Conservation (phyloP, 2,797 vertebrate species). For the Acanthis flammea region DNA sequence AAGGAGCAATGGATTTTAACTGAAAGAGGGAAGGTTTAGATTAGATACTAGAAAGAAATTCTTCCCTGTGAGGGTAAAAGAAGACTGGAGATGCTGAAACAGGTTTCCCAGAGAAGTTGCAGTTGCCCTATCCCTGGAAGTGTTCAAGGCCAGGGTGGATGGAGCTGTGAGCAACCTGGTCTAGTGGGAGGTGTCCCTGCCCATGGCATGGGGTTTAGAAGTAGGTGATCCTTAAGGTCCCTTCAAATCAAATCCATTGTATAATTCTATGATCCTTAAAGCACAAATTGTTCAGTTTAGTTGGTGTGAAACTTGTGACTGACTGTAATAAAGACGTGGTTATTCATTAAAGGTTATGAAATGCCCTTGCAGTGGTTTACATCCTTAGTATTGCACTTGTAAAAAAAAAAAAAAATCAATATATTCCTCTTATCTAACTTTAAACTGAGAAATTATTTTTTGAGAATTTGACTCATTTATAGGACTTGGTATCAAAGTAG, state of each 20-base stretch:
- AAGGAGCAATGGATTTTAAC: neutral
- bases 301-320: neutral
- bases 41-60: neutral
- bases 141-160: neutral
- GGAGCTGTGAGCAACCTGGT: neutral
- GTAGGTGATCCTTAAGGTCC: neutral
- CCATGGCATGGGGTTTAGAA: no score
- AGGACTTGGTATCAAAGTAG: neutral
- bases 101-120: neutral
- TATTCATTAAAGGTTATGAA: neutral
- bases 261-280: neutral
- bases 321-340: neutral
- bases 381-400: neutral
- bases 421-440: neutral
- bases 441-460: neutral
- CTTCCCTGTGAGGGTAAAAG: neutral
- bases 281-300: neutral
- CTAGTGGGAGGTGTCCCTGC: neutral
- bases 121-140: neutral
- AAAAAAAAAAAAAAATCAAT: neutral
- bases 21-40: neutral
- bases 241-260: neutral
- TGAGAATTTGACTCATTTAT: neutral
- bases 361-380: neutral
- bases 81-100: neutral